These are phyloP conservation scores for Amazona vittata DNA, from an alignment of 2,113 vertebrate species.

Conservation along the genomic window DNA sequence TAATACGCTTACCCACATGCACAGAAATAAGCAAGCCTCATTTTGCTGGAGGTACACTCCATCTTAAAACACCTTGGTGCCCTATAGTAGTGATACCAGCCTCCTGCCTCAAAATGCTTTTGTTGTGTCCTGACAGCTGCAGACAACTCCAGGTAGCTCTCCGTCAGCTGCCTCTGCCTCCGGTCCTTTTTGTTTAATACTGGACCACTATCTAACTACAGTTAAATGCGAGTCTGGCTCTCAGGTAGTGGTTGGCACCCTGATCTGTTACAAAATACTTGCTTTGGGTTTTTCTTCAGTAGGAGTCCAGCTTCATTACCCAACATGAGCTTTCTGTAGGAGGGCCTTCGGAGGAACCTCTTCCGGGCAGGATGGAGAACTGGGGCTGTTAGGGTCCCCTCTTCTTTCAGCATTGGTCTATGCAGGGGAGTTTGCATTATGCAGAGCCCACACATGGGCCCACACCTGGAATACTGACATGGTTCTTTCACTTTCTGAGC, in stretches of 20 bases:
- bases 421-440: background rate
- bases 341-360: background rate
- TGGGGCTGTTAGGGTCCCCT: background rate
- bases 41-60: background rate
- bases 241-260: background rate
- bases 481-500: background rate
- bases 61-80: background rate
- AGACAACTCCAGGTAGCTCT: background rate
- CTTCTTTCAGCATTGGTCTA: background rate
- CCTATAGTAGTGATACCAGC: background rate
- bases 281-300: background rate
- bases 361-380: background rate
- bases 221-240: background rate
- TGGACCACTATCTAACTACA: background rate
- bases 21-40: background rate
- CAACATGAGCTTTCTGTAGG: background rate
- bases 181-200: background rate
- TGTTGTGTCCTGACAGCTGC: background rate
- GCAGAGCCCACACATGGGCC: background rate
- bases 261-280: background rate
- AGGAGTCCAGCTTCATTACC: background rate
- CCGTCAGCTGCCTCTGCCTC: background rate
- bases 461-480: background rate
- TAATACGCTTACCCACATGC: background rate
- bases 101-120: background rate